Evolutionary conservation across 2,113 vertebrate species (phyloP).

Genomic region (Pagrus major): DNA sequence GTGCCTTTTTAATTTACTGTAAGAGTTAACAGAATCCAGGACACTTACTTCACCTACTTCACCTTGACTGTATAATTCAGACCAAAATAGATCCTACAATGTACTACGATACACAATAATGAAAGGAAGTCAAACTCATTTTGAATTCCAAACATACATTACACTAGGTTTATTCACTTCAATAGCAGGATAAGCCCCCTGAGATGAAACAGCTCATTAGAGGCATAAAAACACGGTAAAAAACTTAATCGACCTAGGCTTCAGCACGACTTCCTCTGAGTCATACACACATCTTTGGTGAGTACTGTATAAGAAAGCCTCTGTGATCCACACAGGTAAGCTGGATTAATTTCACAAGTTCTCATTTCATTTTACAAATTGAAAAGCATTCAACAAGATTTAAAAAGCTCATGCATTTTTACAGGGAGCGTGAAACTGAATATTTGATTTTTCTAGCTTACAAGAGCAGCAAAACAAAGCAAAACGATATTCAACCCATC

Average conservation of each 20-base stretch:
- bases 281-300: constrained; percentile 26
- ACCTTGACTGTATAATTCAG: neutral
- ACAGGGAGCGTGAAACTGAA: constrained; percentile 6
- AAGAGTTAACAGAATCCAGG: neutral
- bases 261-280: constrained; percentile 33
- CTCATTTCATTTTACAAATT: constrained; percentile 57
- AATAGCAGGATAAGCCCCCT: constrained; percentile 41
- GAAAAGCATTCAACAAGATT: constrained; percentile 33
- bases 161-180: constrained; percentile 50
- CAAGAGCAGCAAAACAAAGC: constrained; percentile 1
- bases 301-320: constrained; percentile 10
- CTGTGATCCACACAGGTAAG: constrained; percentile 48
- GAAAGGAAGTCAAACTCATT: constrained; percentile 42
- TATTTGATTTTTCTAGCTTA: constrained; percentile 25
- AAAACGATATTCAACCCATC: neutral
- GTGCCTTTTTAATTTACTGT: neutral
- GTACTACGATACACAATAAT: constrained; percentile 12
- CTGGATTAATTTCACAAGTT: constrained; percentile 46
- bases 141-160: constrained; percentile 54
- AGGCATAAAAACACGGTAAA: constrained; percentile 41
- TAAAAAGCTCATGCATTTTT: constrained; percentile 29
- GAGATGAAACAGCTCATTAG: constrained; percentile 67
- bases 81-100: constrained; percentile 29
- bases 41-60: constrained; percentile 1
- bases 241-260: constrained; percentile 22